A percentile compares a stretch with the other conserved stretches of the same genome.
phyloP scores from a whole-genome alignment of 2,797 vertebrate genomes.

The Euthynnus affinis region DNA sequence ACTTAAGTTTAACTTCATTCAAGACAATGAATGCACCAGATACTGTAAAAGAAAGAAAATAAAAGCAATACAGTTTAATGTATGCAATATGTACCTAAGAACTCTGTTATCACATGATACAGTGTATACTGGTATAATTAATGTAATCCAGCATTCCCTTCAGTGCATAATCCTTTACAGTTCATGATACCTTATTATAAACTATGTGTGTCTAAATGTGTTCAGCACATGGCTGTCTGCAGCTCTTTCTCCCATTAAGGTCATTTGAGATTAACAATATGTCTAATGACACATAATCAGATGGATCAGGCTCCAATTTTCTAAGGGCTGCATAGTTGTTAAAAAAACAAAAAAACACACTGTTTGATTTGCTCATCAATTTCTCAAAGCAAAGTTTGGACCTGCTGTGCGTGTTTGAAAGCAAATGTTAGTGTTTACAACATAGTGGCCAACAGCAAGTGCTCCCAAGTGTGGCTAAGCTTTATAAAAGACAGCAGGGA shows the following conservation, averaged over 20 bases:
- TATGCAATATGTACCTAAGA: background rate
- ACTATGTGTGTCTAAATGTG: conserved; percentile 45
- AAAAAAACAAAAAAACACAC: background rate
- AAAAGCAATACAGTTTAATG: conserved; percentile 6
- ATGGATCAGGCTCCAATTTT: background rate
- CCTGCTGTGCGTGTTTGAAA: background rate
- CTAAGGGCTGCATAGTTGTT: background rate
- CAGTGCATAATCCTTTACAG: conserved; percentile 28
- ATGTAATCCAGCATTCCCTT: conserved; percentile 21
- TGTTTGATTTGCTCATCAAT: background rate
- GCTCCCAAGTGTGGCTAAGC: background rate
- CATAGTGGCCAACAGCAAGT: background rate
- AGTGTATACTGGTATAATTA: conserved; percentile 20
- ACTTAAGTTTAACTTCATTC: background rate
- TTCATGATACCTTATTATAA: conserved; percentile 30
- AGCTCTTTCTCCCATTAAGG: conserved; percentile 55
- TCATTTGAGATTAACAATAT: conserved; percentile 62
- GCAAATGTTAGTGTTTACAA: conserved; percentile 18
- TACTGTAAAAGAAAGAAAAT: background rate
- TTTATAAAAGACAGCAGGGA: background rate
- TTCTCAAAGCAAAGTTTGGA: background rate
- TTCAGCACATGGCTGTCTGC: conserved; percentile 48
- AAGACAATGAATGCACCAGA: background rate
- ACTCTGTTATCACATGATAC: conserved; percentile 2
- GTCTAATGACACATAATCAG: conserved; percentile 1